phyloP scores from a whole-genome alignment of 2,797 vertebrate species.

The Lagocephalus sceleratus region DNA sequence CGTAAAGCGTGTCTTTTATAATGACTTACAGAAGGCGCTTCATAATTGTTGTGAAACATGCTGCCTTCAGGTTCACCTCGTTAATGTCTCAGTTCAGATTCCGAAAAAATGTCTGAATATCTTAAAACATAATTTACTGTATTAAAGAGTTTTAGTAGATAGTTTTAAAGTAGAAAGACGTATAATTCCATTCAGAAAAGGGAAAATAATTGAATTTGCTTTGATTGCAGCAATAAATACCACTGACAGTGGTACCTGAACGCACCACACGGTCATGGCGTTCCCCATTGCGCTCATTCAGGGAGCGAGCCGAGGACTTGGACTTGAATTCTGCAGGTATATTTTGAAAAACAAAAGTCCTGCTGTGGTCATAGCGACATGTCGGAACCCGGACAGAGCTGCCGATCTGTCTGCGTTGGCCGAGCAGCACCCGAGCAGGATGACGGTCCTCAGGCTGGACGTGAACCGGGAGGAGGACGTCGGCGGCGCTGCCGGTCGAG shows the following conservation, averaged over 20 bases:
- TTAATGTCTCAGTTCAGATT: rapidly evolving
- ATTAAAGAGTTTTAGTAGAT: not conserved
- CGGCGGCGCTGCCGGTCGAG: slow-evolving; percentile 46
- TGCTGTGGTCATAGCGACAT: slow-evolving; percentile 68
- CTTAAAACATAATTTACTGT: not conserved
- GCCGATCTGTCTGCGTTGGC: slow-evolving; percentile 44
- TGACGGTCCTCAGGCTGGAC: slow-evolving; percentile 69
- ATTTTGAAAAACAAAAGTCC: slow-evolving; percentile 49
- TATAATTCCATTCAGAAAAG: too few species aligned
- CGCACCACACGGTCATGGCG: slow-evolving; percentile 50
- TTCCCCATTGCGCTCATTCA: slow-evolving; percentile 66
- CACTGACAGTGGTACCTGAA: not conserved
- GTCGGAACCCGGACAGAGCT: slow-evolving; percentile 66
- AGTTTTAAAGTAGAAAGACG: too few species aligned
- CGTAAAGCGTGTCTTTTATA: not conserved
- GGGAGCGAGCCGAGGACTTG: slow-evolving; percentile 74
- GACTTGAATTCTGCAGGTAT: slow-evolving; percentile 69
- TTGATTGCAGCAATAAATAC: too few species aligned
- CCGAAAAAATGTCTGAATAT: not conserved
- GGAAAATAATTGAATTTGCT: too few species aligned
- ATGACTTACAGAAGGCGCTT: slow-evolving; percentile 35
- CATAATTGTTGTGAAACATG: slow-evolving; percentile 44
- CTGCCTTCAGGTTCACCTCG: slow-evolving; percentile 8
- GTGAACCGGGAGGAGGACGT: slow-evolving; percentile 69
- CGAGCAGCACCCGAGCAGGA: slow-evolving; percentile 40